phyloP scores from a whole-genome alignment of 2,113 vertebrate species.

The Heptranchias perlo region DNA sequence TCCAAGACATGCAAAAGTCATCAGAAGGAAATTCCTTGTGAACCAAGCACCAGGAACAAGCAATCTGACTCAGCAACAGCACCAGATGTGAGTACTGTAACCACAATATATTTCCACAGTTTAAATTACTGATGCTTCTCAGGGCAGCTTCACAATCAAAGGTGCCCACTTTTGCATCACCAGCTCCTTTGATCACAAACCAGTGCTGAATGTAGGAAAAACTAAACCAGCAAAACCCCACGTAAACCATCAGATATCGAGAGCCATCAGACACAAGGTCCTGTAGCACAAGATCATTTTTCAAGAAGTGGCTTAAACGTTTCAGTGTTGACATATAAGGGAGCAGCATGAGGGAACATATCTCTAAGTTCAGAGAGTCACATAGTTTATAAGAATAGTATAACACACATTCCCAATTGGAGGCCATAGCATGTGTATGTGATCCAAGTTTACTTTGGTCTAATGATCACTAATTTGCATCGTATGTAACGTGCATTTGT shows the following conservation, averaged over 20 bases:
- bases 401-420: background rate
- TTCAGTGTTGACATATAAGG: background rate
- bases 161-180: background rate
- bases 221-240: background rate
- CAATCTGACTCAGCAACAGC: background rate
- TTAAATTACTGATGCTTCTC: background rate
- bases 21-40: background rate
- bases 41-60: background rate
- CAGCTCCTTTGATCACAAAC: background rate
- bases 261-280: background rate
- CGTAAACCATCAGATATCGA: background rate
- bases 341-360: background rate
- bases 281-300: background rate
- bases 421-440: background rate
- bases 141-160: background rate
- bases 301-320: background rate
- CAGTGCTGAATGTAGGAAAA: background rate
- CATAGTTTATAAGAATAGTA: background rate
- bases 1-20: background rate
- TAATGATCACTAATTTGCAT: background rate
- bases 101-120: background rate
- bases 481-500: background rate
- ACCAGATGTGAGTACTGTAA: background rate
- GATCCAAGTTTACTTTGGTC: background rate
- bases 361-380: background rate